These are phyloP conservation scores for Idaea aversata DNA, from an alignment of 2,888 invertebrate genomes.

Conservation along the genomic window DNA sequence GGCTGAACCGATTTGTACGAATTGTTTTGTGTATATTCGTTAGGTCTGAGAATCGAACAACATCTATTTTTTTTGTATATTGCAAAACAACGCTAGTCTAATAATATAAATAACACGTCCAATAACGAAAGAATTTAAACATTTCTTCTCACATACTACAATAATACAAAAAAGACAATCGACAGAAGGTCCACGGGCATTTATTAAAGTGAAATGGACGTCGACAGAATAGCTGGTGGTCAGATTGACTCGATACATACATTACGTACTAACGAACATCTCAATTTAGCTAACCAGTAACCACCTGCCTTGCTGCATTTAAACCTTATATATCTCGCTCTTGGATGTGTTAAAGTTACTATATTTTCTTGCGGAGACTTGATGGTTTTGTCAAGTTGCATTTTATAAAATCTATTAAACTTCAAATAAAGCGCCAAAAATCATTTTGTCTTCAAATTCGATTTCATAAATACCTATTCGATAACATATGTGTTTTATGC, in stretches of 20 bases:
- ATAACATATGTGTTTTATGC: too few species aligned
- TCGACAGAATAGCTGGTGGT: slow-evolving; percentile 53
- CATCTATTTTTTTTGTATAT: too few species aligned
- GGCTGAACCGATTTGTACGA: too few species aligned
- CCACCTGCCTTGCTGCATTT: slow-evolving; percentile 38
- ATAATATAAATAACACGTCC: neutral
- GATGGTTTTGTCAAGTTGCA: neutral
- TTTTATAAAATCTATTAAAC: too few species aligned
- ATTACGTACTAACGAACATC: slow-evolving; percentile 68
- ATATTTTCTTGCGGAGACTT: neutral
- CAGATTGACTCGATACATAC: slow-evolving; percentile 63
- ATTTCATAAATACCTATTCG: too few species aligned
- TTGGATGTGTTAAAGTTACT: neutral
- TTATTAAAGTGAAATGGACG: slow-evolving; percentile 38
- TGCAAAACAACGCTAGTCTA: too few species aligned
- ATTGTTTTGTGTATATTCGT: too few species aligned
- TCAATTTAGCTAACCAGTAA: slow-evolving; percentile 61
- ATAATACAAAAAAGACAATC: slow-evolving; percentile 2
- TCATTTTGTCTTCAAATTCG: too few species aligned
- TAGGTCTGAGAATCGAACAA: too few species aligned
- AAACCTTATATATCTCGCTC: neutral
- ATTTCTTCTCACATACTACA: neutral
- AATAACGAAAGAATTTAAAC: neutral
- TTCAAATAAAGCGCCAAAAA: too few species aligned
- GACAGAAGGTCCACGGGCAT: slow-evolving; percentile 17